Percentiles rank a stretch among this genome's conserved stretches.
Conservation (phyloP, 2,113 vertebrate genomes). For the Anolis sagrei region DNA sequence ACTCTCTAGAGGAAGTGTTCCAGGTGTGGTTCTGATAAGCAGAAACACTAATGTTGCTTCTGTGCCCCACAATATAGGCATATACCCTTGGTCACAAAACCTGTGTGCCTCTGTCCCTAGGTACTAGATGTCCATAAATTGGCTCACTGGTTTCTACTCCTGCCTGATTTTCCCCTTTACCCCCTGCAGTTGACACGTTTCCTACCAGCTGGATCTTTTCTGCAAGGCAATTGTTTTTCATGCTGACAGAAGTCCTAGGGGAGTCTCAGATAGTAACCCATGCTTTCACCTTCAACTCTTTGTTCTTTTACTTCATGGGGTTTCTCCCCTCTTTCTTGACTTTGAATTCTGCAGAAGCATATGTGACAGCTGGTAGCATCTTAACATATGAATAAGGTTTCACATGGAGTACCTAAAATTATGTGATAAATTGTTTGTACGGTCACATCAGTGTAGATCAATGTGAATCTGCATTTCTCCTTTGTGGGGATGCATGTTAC, state of each 20-base stretch:
- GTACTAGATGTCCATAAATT: constrained; percentile 41
- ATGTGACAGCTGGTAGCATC: neutral
- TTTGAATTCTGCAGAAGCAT: neutral
- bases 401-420: neutral
- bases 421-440: neutral
- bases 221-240: constrained; percentile 48
- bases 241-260: constrained; percentile 67
- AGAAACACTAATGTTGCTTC: constrained; percentile 44
- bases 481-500: neutral
- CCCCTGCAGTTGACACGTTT: constrained; percentile 55
- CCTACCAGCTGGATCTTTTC: constrained; percentile 68
- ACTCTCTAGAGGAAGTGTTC: constrained; percentile 34
- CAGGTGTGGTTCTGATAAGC: constrained; percentile 52
- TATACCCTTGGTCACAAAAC: constrained; percentile 16
- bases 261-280: constrained; percentile 61
- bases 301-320: constrained; percentile 11
- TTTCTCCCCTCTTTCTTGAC: neutral
- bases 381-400: neutral
- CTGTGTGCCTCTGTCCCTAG: constrained; percentile 42
- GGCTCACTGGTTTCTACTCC: constrained; percentile 50
- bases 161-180: constrained; percentile 59
- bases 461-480: neutral
- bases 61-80: constrained; percentile 15
- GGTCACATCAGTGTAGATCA: neutral
- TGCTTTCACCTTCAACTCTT: constrained; percentile 45